Evolutionary conservation across 1,140 invertebrate genomes (phyloP).

Genomic region (Dinoponera quadriceps): DNA sequence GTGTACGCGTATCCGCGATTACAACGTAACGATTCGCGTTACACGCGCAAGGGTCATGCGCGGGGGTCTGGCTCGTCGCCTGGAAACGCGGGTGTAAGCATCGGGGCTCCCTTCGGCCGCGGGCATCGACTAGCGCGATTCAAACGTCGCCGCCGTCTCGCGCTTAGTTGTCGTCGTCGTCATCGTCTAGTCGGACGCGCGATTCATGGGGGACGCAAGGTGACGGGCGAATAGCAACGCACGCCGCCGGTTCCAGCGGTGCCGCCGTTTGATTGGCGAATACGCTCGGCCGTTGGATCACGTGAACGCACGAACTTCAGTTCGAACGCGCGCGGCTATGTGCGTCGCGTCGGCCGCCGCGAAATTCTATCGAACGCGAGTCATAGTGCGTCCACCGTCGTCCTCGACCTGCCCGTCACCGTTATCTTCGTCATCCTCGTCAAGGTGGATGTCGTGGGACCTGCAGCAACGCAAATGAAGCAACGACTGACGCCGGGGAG

Average conservation of each 20-base stretch:
- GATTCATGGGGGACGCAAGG: background rate
- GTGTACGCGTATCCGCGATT: background rate
- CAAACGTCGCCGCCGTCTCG: background rate
- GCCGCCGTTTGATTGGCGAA: background rate
- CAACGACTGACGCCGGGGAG: slow-evolving; percentile 22
- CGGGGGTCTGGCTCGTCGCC: slow-evolving; percentile 14
- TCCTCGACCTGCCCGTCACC: too few relatives aligned
- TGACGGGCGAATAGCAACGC: background rate
- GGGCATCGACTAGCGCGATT: slow-evolving; percentile 9
- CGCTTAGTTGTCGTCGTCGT: too few relatives aligned
- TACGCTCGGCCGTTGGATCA: slow-evolving; percentile 29
- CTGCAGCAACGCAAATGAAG: slow-evolving; percentile 47
- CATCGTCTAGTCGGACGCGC: background rate
- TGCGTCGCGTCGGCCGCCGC: slow-evolving; percentile 20
- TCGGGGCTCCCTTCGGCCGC: background rate
- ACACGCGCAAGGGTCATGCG: slow-evolving; percentile 36
- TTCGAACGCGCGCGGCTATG: slow-evolving; percentile 44
- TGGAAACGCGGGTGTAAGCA: slow-evolving; percentile 50
- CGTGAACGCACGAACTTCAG: slow-evolving; percentile 23
- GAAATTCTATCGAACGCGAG: background rate
- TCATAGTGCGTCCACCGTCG: background rate
- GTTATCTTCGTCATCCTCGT: background rate
- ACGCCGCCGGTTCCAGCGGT: slow-evolving; percentile 2
- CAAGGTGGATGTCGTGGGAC: slow-evolving; percentile 1
- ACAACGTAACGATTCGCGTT: slow-evolving; percentile 30